Base-by-base conservation (phyloP, 2,888 invertebrate species). In the Zonitis immaculata region DNA sequence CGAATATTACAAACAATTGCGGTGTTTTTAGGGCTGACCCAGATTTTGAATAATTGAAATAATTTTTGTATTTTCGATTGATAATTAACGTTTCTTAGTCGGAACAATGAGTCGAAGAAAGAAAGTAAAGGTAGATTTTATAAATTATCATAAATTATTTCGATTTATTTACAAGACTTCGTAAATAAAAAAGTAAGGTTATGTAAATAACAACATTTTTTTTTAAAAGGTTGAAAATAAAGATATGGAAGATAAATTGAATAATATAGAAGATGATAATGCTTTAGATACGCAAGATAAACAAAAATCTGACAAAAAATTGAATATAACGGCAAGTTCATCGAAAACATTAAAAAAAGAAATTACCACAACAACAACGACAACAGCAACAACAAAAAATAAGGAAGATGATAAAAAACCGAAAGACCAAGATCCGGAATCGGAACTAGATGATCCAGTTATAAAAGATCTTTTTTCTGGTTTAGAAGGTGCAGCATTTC, bases 401-500 rank as follows among this genome's bases (percentile, higher is more conserved):
- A 79, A 79, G 53, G 72, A 76, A 32, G 72, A 75, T 26, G 67
- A 70, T 28, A 69, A 70, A 7, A 84, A 49, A 75, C 80, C 77
- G 58, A 85, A 84, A 62, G 85, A 85, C 68, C 80, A 81, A 42
- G 86, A 86, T 70, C 64, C 66, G 3, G 82, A 79, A 58, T 86
- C 86, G 49, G 87, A 87, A 72, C 79, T 83, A 35, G 87, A 87
- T 73, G 86, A 87, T 71, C 80, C 80, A 8, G 76, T 80, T 45
- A 78, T 80, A 67, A 77, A 71, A 59, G 73, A 73, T 53, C 58
- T 76, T 47, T 75, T 77, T 65, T 74, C 72, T 1, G 71, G 90
- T 26, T 79, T 95, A 59, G 95, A 96, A 78, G 95, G 95, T 32
- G 93, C 94, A 42, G 92, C 94, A 0, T 94, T 94, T 73, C 93